Base-by-base conservation (phyloP, 2,797 vertebrate genomes). In the Phrynocephalus forsythii region DNA sequence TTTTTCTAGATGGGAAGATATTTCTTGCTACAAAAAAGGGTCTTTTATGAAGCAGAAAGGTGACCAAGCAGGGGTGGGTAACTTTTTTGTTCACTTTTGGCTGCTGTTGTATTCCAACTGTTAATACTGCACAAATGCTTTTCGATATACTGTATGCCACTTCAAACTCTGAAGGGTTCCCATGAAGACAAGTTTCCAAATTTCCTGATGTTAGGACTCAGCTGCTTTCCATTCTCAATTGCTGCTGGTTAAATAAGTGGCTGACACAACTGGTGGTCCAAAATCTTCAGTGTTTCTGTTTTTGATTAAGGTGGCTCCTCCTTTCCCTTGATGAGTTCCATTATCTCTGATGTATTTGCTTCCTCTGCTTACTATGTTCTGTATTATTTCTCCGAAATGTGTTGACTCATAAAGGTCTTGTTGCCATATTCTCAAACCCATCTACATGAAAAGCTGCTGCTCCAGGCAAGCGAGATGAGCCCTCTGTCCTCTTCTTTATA, bases 341-440 rank as follows among this genome's bases (percentile, higher is more conserved):
- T 87, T 87, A 69, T 28, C 71, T 82, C 77, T 76, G 63, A 81
- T 84, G 38, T 69, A 69, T 84, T 90, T 84, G 69, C 84, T 84
- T 73, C 33, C 56, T 2, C 30, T 90, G 77, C 69, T 82, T 15
- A 73, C 69, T 13, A 22, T 76, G 63, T 77, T 63, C 85, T 87
- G 82, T 28, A 20, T 9, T 2, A 22, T 87, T 90, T 84, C 82
- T 90, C 76, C 80, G 82, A 80, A 86, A 83, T n/a, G 6, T 48
- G 78, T 84, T 84, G 89, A 87, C 77, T 87, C 63, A 50, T 76
- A 33, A 28, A 1, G 15, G 38, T 28, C 72, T 90, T 85, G 50
- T 84, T 90, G 71, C 77, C 26, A 44, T 87, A 20, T 75, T 20
- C n/a, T 82, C 50, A 13, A n/a, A 8, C n/a, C 24, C 8, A 71